Conservation (phyloP, 1,140 invertebrate genomes). For the Drosophila kepulauana region DNA sequence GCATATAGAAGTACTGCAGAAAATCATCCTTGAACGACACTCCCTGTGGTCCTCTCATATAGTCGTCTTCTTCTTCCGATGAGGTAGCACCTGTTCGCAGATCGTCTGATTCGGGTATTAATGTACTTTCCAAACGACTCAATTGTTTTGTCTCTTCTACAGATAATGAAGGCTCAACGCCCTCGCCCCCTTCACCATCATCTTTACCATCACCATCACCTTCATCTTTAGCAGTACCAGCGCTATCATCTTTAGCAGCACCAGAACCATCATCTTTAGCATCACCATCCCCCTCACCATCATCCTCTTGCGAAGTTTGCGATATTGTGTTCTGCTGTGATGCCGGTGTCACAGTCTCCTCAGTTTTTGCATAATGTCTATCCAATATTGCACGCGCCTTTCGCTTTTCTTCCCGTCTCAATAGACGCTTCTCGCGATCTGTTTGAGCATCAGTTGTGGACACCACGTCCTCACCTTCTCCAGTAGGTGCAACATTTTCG, state of each 20-base stretch:
- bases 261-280: too few species aligned
- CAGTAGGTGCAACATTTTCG: background rate
- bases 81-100: constrained; percentile 4
- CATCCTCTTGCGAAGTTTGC: too few species aligned
- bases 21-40: constrained; percentile 44
- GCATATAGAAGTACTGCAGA: constrained; percentile 17
- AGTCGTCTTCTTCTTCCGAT: constrained; percentile 2
- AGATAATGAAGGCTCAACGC: background rate
- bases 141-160: background rate
- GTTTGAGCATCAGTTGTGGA: too few species aligned
- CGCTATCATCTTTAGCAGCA: too few species aligned
- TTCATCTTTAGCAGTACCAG: too few species aligned
- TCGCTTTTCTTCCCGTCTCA: constrained; percentile 20
- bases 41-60: background rate
- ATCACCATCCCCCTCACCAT: too few species aligned
- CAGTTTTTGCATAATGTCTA: background rate
- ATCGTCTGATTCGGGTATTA: background rate
- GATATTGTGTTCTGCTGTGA: too few species aligned
- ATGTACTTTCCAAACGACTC: background rate
- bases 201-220: background rate
- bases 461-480: background rate
- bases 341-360: background rate
- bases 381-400: background rate
- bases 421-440: too few species aligned
- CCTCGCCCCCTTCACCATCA: background rate